Conservation (phyloP, 2,888 invertebrate species). For the Meiosimyza decipiens region DNA sequence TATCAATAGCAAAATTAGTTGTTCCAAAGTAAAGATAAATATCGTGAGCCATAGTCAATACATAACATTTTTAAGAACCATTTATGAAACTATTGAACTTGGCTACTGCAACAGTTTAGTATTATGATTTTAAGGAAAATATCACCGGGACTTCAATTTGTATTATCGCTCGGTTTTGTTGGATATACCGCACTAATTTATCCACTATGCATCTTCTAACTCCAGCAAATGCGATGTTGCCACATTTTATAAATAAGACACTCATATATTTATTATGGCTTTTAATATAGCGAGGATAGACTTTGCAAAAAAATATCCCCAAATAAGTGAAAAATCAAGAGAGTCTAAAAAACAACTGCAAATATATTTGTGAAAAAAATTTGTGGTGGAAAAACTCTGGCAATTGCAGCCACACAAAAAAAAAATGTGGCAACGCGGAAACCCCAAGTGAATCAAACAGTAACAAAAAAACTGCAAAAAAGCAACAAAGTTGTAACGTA, state of each 20-base stretch:
- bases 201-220: no score
- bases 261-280: constrained; percentile 2
- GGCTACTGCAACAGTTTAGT: no score
- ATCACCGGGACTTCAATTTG: no score
- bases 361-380: neutral
- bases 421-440: constrained; percentile 24
- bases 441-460: neutral
- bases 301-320: neutral
- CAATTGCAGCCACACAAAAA: constrained; percentile 20
- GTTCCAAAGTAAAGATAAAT: no score
- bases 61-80: no score
- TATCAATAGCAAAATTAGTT: no score
- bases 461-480: neutral
- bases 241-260: constrained; percentile 14
- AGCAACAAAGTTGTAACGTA: no score
- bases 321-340: neutral
- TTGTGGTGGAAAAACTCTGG: constrained; percentile 31
- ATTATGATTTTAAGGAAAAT: no score
- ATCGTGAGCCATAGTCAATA: no score
- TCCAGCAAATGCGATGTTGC: constrained; percentile 1
- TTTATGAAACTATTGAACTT: no score
- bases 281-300: neutral
- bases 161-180: no score
- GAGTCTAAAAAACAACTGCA: neutral
- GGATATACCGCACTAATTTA: no score